These are phyloP conservation scores for Patagioenas fasciata DNA, from an alignment of 2,113 vertebrate species.

Conservation along the genomic window DNA sequence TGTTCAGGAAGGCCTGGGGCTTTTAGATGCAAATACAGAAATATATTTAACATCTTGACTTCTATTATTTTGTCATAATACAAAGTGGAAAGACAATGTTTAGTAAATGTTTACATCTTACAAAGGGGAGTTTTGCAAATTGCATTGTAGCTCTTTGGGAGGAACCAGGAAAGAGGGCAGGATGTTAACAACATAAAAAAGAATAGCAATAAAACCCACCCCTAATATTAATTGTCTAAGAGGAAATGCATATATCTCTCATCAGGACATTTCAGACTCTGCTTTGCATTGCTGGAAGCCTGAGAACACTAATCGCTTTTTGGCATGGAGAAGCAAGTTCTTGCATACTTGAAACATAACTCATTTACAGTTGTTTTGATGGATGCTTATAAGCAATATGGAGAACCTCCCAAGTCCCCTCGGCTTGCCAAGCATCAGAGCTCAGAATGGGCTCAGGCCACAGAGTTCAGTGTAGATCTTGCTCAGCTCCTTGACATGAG, in stretches of 20 bases:
- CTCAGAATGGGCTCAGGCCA: background rate
- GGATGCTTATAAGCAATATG: conserved; percentile 34
- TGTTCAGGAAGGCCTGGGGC: conserved; percentile 61
- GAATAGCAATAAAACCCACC: conserved; percentile 69
- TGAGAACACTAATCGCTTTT: conserved; percentile 55
- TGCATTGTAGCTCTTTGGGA: conserved; percentile 62
- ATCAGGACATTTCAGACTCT: conserved; percentile 64
- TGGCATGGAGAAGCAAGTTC: conserved; percentile 58
- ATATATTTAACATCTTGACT: conserved; percentile 63
- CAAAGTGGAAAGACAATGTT: conserved; percentile 68
- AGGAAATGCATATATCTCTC: conserved; percentile 72
- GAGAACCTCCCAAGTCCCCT: conserved; percentile 43
- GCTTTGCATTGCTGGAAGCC: conserved; percentile 68
- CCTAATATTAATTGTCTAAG: conserved; percentile 70
- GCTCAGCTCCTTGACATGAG: background rate
- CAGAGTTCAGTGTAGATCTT: conserved; percentile 12
- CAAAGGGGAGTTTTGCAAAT: conserved; percentile 60
- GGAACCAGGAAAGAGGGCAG: conserved; percentile 69
- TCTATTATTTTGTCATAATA: conserved; percentile 62
- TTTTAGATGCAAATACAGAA: conserved; percentile 62
- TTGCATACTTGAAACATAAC: conserved; percentile 64
- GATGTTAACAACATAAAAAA: conserved; percentile 71
- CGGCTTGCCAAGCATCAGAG: background rate
- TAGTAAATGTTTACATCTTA: conserved; percentile 63
- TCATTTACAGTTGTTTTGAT: conserved; percentile 67